Evolutionary conservation across 2,888 invertebrate genomes (phyloP).

Genomic region (Nasonovia ribisnigri): DNA sequence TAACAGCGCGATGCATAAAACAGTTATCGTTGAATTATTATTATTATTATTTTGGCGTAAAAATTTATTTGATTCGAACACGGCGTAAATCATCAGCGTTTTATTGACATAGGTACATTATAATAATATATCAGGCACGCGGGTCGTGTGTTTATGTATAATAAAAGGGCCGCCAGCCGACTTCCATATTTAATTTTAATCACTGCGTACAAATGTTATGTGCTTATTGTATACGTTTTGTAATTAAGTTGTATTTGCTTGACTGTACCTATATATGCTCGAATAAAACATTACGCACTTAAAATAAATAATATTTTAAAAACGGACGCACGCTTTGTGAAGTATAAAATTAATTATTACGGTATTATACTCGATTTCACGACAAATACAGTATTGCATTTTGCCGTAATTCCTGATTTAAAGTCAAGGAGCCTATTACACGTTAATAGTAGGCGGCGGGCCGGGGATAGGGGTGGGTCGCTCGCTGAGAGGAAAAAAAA

Average conservation of each 20-base stretch:
- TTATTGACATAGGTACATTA: neutral
- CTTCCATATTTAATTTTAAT: neutral
- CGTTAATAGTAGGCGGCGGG: neutral
- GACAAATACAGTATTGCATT: neutral
- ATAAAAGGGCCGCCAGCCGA: neutral
- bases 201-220: neutral
- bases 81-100: constrained; percentile 25
- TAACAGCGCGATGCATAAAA: constrained; percentile 29
- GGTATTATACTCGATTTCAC: neutral
- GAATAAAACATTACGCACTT: neutral
- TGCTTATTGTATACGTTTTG: constrained; percentile 19
- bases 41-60: constrained; percentile 33
- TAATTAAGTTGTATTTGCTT: constrained; percentile 1
- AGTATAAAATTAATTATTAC: constrained; percentile 20
- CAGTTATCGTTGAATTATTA: constrained; percentile 29
- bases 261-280: neutral
- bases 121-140: neutral
- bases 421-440: constrained; percentile 5
- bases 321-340: neutral
- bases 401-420: neutral
- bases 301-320: constrained; percentile 27
- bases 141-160: neutral
- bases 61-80: neutral
- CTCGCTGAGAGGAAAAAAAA: neutral
- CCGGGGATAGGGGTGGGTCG: too few species aligned